Evolutionary conservation across 2,888 invertebrate species (phyloP), one percentile per base, ranked within the genome.

Genomic region (Bellardia bayeri): DNA sequence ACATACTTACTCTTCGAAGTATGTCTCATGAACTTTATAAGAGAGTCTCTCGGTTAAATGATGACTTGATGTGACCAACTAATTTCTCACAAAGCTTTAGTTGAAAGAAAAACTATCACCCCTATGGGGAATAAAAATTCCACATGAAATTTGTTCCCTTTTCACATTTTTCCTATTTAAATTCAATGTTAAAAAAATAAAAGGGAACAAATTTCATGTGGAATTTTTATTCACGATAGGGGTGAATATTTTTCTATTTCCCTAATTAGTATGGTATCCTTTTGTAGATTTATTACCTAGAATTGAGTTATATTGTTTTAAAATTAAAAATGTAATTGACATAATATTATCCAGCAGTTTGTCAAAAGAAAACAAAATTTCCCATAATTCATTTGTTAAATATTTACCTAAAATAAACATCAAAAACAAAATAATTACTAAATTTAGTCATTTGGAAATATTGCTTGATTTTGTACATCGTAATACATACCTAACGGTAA

Each of bases 401-500:
- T 51, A n/a, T 45, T 49, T 51, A 3, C 11, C 42, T 45, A 58
- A 30, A 42, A 40, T 33, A 9, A 49, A 63, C 6, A 6, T 37
- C 6, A 37, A 37, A 16, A 51, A 11, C 2, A 63, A 75, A 75
- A 63, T 63, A 49, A 63, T 78, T 42, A 66, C 51, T 56, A 42
- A 64, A 78, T 66, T 66, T 78, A 11, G 54, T 66, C 9, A 78
- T 54, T 66, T 56, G 23, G 11, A 66, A 40, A 54, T 23, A 0
- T 14, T 2, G 14, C n/a, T 56, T 37, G 2, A 9, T 42, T 30
- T 42, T 81, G 63, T 13, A 54, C 16, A 23, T 23, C 23, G 2
- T 14, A 56, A 56, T 23, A 56, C 2, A 23, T 42, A 66, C 8
- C 13, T 82, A 69, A 82, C 69, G 61, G 69, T 54, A 68, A 69